These are phyloP conservation scores for Sebastes matsubarae DNA, from an alignment of 2,797 vertebrate genomes.

Conservation along the genomic window DNA sequence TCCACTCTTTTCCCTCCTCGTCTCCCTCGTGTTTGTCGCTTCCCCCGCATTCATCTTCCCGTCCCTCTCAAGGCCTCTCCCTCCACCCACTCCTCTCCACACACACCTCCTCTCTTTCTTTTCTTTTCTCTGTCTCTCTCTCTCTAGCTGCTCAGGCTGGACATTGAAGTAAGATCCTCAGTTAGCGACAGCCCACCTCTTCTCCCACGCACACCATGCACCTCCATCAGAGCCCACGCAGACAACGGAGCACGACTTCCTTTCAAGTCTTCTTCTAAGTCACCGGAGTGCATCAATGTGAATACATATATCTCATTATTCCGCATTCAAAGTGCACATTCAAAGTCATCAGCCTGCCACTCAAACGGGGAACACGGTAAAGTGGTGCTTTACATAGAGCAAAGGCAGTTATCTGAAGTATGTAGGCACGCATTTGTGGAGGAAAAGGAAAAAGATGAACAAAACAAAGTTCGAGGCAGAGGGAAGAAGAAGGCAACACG, in stretches of 20 bases:
- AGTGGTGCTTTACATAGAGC: background rate
- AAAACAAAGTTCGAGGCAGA: background rate
- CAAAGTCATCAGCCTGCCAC: conserved; percentile 20
- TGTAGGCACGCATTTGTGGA: background rate
- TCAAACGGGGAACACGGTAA: conserved; percentile 9
- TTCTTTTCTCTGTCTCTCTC: background rate
- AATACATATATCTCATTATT: conserved; percentile 50
- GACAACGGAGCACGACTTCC: conserved; percentile 17
- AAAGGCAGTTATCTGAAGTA: conserved; percentile 12
- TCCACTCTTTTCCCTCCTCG: conserved; percentile 6
- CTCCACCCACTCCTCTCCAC: conserved; percentile 35
- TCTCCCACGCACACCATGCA: conserved; percentile 10
- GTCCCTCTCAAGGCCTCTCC: conserved; percentile 35
- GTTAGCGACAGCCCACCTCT: conserved; percentile 20
- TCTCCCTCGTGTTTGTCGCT: conserved; percentile 24
- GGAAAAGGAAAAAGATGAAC: background rate
- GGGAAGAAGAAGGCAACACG: background rate
- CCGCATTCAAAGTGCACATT: conserved; percentile 15
- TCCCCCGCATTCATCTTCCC: conserved; percentile 37
- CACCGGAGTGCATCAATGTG: conserved; percentile 38
- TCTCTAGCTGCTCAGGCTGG: conserved; percentile 13
- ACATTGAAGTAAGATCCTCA: conserved; percentile 22
- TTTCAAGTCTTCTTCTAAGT: conserved; percentile 53
- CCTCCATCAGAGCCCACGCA: conserved; percentile 30
- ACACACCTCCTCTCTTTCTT: conserved; percentile 9